Evolutionary conservation across 2,113 vertebrate species (phyloP), one percentile per base, ranked within the genome.

Genomic region (Ariopsis seemanni): DNA sequence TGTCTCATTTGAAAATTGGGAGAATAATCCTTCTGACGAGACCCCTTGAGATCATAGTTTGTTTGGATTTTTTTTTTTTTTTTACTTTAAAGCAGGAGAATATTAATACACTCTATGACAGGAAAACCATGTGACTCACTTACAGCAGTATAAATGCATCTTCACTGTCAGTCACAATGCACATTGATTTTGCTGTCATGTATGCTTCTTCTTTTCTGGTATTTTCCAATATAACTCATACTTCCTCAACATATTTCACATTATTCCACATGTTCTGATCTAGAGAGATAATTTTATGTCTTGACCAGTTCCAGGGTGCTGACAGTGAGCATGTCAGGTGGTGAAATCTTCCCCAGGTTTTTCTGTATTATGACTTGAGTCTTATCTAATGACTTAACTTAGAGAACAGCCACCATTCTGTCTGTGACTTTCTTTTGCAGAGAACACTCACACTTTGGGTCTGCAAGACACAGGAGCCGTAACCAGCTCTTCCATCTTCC

Each of bases 21-120:
- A 87, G 91, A 93, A 91, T 94, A 92, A 94, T 93, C 87, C 86
- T 86, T 91, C 89, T 89, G 92, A 93, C 92, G 91, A 91, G 92
- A 86, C 90, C 90, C 92, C 90, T 93, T 92, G 89, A 93, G 92
- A 93, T 93, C 89, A 90, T 87, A 84, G 89, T 85, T 50, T 89
- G 83, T 88, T 92, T 77, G 90, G 85, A 93, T 90, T 27, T 4
- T n/a, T 89, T 91, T 90, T 85, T 86, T 81, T 90, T 93, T 48
- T 20, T 48, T 8, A 55, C 90, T 93, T 92, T 92, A 91, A 82
- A 69, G 90, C 89, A 90, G 91, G 86, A 65, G 34, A 90, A 89
- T 88, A 88, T 90, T 91, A 94, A 93, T 92, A 92, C 83, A 86
- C 58, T 84, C 48, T 86, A 80, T 58, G 17, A 79, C 75, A 82